phyloP scores from a whole-genome alignment of 2,888 invertebrate genomes.

The Chloroclysta siterata region DNA sequence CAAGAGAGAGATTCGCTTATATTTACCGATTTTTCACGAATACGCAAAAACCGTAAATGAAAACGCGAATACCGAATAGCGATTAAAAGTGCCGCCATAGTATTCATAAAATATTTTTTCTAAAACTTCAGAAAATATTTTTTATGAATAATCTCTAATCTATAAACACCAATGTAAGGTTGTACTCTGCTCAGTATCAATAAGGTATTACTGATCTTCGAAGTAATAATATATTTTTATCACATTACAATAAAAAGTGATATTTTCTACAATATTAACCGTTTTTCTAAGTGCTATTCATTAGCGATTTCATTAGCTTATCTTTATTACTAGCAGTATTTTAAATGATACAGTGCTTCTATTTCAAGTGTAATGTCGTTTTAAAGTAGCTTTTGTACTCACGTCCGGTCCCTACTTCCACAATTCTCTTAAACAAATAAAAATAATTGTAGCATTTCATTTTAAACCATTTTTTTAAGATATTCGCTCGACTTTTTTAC shows the following conservation, averaged over 20 bases:
- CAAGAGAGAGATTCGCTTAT: no score
- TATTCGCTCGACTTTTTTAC: background rate
- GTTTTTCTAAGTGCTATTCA: constrained; percentile 58
- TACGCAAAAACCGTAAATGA: no score
- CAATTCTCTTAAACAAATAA: no score
- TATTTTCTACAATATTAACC: constrained; percentile 77
- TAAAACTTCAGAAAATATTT: constrained; percentile 9
- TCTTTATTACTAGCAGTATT: constrained; percentile 66
- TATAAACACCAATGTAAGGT: constrained; percentile 35
- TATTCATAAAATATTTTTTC: constrained; percentile 28
- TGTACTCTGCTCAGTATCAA: constrained; percentile 58
- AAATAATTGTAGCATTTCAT: no score
- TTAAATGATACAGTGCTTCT: constrained; percentile 65
- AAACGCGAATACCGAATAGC: no score
- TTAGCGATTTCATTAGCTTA: constrained; percentile 57
- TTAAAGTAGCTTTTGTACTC: constrained; percentile 81
- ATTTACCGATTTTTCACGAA: no score
- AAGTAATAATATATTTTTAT: constrained; percentile 69
- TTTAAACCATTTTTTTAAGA: background rate
- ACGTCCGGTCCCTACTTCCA: constrained; percentile 32
- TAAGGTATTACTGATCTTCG: constrained; percentile 49
- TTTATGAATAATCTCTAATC: constrained; percentile 25
- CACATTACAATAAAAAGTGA: constrained; percentile 73
- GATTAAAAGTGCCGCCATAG: no score
- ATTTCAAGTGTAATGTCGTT: constrained; percentile 56